phyloP scores from a whole-genome alignment of 2,113 vertebrate genomes.

The human region GRCh38 chr5:84270001-84270500 shows the following conservation, averaged over 20 bases:
- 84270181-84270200: slow-evolving; percentile 33
- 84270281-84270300: not conserved
- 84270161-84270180: not conserved
- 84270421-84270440: not conserved
- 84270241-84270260: not conserved
- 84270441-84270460: not conserved
- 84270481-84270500: not conserved
- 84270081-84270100: not conserved
- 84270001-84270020: not conserved
- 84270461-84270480: not conserved
- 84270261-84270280: slow-evolving; percentile 45
- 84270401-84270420: not conserved
- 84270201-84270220: slow-evolving; percentile 62
- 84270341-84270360: not conserved
- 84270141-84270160: not conserved
- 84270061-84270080: not conserved
- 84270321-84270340: not conserved
- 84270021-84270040: not conserved
- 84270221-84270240: slow-evolving; percentile 9
- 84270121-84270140: not conserved
- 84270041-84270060: not conserved
- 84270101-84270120: not conserved
- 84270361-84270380: not conserved
- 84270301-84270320: slow-evolving; percentile 24
- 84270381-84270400: not conserved